Conservation (phyloP, 2,113 vertebrate genomes). For the Coturnix japonica region DNA sequence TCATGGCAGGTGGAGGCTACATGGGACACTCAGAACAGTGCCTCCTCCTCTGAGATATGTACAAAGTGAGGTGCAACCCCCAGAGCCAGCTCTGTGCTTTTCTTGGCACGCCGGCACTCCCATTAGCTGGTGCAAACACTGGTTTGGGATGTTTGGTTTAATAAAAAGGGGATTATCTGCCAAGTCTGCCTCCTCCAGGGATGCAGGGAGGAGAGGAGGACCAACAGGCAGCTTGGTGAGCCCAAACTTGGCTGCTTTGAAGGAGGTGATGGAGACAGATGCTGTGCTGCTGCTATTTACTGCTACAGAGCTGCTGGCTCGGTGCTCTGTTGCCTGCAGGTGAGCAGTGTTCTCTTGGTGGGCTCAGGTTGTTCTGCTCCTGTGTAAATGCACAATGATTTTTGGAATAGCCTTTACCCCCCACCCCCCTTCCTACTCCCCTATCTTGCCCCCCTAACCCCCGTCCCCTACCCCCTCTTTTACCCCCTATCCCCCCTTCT, state of each 20-base stretch:
- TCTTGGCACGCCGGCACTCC: neutral
- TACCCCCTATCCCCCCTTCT: too few relatives aligned
- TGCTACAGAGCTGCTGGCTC: neutral
- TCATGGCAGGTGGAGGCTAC: neutral
- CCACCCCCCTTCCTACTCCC: too few relatives aligned
- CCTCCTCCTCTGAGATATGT: neutral
- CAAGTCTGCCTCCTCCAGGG: neutral
- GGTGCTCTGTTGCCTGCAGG: neutral
- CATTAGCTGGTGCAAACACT: neutral
- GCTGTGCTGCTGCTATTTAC: neutral
- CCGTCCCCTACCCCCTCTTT: too few relatives aligned
- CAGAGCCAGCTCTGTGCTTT: neutral
- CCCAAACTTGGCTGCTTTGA: too few relatives aligned
- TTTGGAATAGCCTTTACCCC: neutral
- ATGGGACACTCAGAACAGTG: neutral
- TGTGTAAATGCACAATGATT: neutral
- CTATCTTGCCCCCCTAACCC: too few relatives aligned
- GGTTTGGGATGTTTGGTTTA: neutral
- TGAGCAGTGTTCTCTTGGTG: rapidly evolving
- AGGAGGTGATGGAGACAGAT: neutral
- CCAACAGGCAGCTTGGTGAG: too few relatives aligned
- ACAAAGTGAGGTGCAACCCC: neutral
- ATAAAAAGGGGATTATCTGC: neutral
- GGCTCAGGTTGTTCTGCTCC: neutral
- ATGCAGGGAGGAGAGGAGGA: too few relatives aligned